A percentile compares a stretch with the other conserved stretches of the same genome.
Conservation (phyloP, 2,113 vertebrate species). For the Carollia perspicillata region DNA sequence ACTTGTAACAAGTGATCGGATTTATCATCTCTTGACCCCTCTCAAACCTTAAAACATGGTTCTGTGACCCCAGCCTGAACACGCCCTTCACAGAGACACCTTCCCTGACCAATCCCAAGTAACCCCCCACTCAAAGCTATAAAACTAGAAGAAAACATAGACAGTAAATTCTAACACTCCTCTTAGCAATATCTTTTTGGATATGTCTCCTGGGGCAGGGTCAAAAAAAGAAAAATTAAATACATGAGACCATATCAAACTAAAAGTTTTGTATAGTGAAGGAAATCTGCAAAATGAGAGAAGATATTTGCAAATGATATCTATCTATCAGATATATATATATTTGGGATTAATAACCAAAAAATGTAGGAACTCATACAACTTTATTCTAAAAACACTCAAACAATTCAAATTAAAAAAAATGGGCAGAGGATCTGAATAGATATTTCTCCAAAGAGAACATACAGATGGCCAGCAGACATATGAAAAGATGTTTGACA, state of each 20-base stretch:
- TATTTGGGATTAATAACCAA: background rate
- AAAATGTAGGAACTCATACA: background rate
- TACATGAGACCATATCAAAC: background rate
- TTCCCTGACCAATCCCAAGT: background rate
- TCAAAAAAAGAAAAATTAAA: background rate
- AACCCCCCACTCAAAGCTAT: background rate
- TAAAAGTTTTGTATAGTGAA: background rate
- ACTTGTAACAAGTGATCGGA: background rate
- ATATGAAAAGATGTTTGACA: background rate
- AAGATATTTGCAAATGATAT: background rate
- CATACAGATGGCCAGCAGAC: background rate
- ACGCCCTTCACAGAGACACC: background rate
- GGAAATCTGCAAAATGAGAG: background rate
- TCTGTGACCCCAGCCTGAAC: background rate
- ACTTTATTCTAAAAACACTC: background rate
- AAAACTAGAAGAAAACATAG: background rate
- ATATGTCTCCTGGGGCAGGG: background rate
- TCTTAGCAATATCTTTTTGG: background rate
- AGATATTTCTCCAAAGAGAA: background rate
- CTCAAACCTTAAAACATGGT: slow-evolving; percentile 3
- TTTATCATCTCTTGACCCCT: background rate
- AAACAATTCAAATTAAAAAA: background rate
- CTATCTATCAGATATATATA: background rate
- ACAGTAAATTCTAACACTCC: background rate
- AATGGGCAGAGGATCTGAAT: background rate